Evolutionary conservation across 1,140 invertebrate genomes (phyloP).

Genomic region (Heliconius hewitsoni): DNA sequence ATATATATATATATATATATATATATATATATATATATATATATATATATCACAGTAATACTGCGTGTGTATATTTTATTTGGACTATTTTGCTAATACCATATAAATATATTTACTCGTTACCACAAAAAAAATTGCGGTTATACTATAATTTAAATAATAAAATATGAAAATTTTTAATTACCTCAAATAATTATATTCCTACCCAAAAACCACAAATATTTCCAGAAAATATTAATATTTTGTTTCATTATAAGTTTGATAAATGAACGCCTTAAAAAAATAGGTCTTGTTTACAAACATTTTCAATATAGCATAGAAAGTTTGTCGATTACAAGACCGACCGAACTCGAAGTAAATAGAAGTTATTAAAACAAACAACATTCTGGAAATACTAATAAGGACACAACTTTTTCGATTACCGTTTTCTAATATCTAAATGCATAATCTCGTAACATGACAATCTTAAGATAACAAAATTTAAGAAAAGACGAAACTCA

Average conservation of each 20-base stretch:
- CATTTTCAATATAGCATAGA: neutral
- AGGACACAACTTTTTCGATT: slow-evolving; percentile 15
- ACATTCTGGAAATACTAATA: slow-evolving; percentile 15
- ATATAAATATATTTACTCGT: neutral
- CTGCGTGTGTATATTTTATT: neutral
- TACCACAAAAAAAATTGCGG: neutral
- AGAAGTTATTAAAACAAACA: slow-evolving; percentile 14
- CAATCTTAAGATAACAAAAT: neutral
- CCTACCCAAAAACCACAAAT: neutral
- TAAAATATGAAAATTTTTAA: neutral
- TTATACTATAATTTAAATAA: neutral
- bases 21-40: too few relatives aligned
- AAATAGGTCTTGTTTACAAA: slow-evolving; percentile 1
- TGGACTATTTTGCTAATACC: too few relatives aligned
- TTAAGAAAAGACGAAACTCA: slow-evolving; percentile 15
- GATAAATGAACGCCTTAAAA: neutral
- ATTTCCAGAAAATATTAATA: neutral
- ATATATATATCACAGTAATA: neutral
- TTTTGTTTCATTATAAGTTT: neutral
- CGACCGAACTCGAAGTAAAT: neutral
- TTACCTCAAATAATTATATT: neutral
- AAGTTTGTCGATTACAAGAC: slow-evolving; percentile 1
- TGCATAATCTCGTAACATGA: neutral
- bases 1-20: too few relatives aligned
- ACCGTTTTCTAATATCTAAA: neutral